Evolutionary conservation across 30 jellyfish, hydroid and myxozoan species (phyloP), one percentile per base, ranked within the genome.

Genomic region (Rhopilema esculentum): DNA sequence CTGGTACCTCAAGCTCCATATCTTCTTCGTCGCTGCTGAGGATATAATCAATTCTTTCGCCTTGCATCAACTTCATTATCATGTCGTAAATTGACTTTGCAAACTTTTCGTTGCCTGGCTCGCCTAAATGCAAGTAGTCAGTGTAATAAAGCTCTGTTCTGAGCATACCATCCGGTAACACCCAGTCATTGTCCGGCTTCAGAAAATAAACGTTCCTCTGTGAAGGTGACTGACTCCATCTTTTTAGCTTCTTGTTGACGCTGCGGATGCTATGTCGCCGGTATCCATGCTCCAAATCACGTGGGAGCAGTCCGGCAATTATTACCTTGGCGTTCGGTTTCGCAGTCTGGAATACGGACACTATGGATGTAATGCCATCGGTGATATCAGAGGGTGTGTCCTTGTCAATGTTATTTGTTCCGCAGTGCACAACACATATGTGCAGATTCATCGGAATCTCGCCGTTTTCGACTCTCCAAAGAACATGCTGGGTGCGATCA

Each of bases 131-230:
- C 74, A 94, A 21, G 68, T 85, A 75, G 80, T 94, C 99, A 2
- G 80, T 66, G 88, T 89, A 94, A 65, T 81, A 94, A 8, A 66
- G 84, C 88, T 85, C 90, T 0, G 94, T 72, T 40, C 85, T 80
- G 49, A 94, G 82, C 22, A 86, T 79, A 25, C 97, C 97, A 64
- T 94, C 97, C 31, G 95, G 91, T 16, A 66, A 64, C 66, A 89
- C 91, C 99, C 99, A 94, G 64, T 94, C 97, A 16, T 73, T 86
- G 33, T 94, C 99, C 24, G 97, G 99, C 84, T 94, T 94, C 85
- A 94, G 69, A 74, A 89, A 94, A 72, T 62, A 94, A 63, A 94
- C 92, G 76, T 94, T 94, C 78, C 99, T 72, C 80, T 85, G 88
- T 28, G 90, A 84, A 9, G 96, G 96, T 26, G 97, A 89, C 78